These are phyloP conservation scores for Danio rerio DNA, from an alignment of 2,113 vertebrate genomes.

Conservation along the genomic window GRCz12tu NC_133186.1:34377001-34377500, in stretches of 20 bases:
- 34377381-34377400: no score
- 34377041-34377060: background rate
- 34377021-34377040: background rate
- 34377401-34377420: no score
- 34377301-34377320: no score
- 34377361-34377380: no score
- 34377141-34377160: background rate
- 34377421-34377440: no score
- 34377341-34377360: no score
- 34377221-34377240: background rate
- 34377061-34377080: background rate
- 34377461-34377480: no score
- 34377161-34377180: background rate
- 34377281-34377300: no score
- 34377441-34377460: no score
- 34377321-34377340: no score
- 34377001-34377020: background rate
- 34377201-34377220: background rate
- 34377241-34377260: background rate
- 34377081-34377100: background rate
- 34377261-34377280: no score
- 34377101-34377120: background rate
- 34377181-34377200: background rate
- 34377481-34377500: no score
- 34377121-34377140: background rate